Evolutionary conservation across 1,140 invertebrate genomes (phyloP), one percentile per base, ranked within the genome.

Genomic region (Chionoecetes opilio): DNA sequence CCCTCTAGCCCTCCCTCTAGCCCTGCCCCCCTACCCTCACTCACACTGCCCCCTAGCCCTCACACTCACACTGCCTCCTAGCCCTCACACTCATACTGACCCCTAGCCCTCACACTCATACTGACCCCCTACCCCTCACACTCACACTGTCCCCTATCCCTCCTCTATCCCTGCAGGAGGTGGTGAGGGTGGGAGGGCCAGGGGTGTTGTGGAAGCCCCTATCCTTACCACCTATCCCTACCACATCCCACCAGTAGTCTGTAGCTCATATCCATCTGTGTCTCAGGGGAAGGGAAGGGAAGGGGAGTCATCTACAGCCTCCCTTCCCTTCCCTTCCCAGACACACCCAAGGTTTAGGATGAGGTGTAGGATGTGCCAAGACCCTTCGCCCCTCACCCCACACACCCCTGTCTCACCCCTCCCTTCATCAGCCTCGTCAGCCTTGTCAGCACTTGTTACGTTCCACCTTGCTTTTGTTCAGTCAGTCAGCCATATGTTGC

Each of bases 281-380:
- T 38, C 32, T 53, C 46, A 53, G 9, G 46, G 84, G 32, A 31
- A 26, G 17, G 17, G 35, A 3, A 86, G n/a, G n/a, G 17, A 86
- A 21, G 32, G 26, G 3, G 34, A 32, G 29, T 31, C 35, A 11
- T 34, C 9, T 38, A 86, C 84, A 35, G 2, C 35, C 3, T 34
- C 2, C 84, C 32, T 31, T 86, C 35, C 35, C 84, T 86, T 14
- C 63, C 82, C 41, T 82, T 86, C 46, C 46, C 88, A 53, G 93
- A n/a, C 93, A 89, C 53, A 26, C 9, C 38, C 29, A 34, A 14
- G 17, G 53, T 88, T 63, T 89, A 93, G 86, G 87, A 88, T 34
- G 46, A 93, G 46, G 92, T 82, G 89, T 63, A 93, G 93, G 93
- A 93, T 93, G 93, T 93, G 93, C 85, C 46, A 63, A 14, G 93